Evolutionary conservation across 2,797 vertebrate genomes (phyloP), one percentile per base, ranked within the genome.

Genomic region (Potorous gilbertii): DNA sequence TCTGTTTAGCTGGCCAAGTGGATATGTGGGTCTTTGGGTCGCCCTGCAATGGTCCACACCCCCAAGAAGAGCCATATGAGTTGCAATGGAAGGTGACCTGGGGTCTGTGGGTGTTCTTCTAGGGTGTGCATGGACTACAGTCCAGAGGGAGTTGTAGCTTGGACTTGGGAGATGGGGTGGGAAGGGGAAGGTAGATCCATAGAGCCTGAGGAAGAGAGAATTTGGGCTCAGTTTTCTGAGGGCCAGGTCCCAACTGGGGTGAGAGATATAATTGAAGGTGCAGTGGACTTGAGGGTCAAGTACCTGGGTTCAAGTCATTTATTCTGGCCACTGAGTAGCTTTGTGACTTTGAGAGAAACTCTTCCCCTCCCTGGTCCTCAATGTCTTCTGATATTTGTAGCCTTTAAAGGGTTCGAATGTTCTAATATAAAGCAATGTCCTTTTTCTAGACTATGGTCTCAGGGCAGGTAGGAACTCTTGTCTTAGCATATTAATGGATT

Each of bases 51-150:
- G 31, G 90, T 2, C n/a, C 56, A 1, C 62, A 18, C 13, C 16
- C 28, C 31, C 91, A 52, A 55, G 59, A 90, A 8, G 56, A 95
- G 14, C 24, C 2, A 31, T 55, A 46, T 28, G 24, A 96, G 87
- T 96, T 98, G 28, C 59, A 98, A 46, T 98, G 98, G 98, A 97
- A 98, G 98, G 98, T 98, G 91, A 98, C 96, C 24, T 1, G 5
- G 66, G 74, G 9, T 55, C 34, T 81, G 10, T 27, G 62, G 34
- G n/a, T 50, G 3, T 40, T 46, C 54, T 54, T 40, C 11, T 0
- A 55, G 27, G 29, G n/a, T 81, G 6, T 56, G 54, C 66, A 54
- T 93, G 92, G 46, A 54, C 54, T 29, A 54, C 66, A 55, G 66
- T n/a, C 62, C 27, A 57, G 21, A 57, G 4, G 24, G 21, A 52